These are phyloP conservation scores for Drosophila elegans DNA, from an alignment of 1,140 invertebrate species.

Conservation along the genomic window DNA sequence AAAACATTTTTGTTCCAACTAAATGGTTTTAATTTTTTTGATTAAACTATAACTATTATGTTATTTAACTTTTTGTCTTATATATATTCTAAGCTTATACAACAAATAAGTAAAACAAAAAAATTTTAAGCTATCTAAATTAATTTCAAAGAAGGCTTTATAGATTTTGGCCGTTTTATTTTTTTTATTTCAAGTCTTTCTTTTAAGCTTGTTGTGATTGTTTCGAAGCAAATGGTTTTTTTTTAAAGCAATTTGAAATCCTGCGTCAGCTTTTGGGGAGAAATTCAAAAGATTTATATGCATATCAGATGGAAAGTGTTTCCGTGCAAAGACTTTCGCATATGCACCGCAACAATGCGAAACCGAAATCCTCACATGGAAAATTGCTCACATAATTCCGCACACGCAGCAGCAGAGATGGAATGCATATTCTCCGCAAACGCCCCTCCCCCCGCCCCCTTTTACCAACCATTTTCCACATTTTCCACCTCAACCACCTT, in stretches of 20 bases:
- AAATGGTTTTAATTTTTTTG: too few relatives aligned
- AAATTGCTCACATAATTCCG: slow-evolving; percentile 38
- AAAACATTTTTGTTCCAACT: too few relatives aligned
- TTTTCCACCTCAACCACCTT: neutral
- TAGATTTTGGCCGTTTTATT: too few relatives aligned
- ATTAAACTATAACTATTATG: too few relatives aligned
- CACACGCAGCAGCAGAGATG: slow-evolving; percentile 41
- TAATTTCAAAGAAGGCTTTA: too few relatives aligned
- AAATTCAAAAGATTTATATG: slow-evolving; percentile 15
- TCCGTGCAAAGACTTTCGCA: slow-evolving; percentile 24
- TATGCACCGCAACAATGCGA: slow-evolving; percentile 18
- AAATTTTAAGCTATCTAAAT: too few relatives aligned
- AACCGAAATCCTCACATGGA: slow-evolving; percentile 17
- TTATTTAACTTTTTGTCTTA: too few relatives aligned
- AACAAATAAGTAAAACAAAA: too few relatives aligned
- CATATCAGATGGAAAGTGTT: neutral
- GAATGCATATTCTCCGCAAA: slow-evolving; percentile 13
- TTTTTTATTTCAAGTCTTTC: neutral
- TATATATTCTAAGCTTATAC: too few relatives aligned
- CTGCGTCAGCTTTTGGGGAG: neutral
- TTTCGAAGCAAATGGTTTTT: neutral
- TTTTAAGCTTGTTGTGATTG: neutral
- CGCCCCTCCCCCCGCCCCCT: neutral
- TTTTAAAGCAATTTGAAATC: neutral
- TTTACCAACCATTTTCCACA: neutral